A percentile compares a stretch with the other conserved stretches of the same genome.
phyloP scores from a whole-genome alignment of 2,888 invertebrate species.

The Rhogogaster chlorosoma region DNA sequence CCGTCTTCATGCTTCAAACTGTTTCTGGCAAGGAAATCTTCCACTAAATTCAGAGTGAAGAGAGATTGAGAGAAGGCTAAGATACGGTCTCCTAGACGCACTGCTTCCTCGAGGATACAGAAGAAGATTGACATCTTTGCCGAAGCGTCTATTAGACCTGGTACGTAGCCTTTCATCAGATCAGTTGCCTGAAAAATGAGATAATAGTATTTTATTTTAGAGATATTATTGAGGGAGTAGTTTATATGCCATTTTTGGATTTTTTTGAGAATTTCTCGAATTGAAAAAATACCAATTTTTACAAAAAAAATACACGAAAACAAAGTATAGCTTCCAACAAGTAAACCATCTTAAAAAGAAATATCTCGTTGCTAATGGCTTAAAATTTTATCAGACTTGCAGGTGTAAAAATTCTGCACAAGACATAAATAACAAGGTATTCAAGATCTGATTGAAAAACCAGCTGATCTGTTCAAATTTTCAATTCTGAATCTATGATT shows the following conservation, averaged over 20 bases:
- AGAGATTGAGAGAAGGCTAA: constrained; percentile 98
- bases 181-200: constrained; percentile 83
- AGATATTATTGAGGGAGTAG: background rate
- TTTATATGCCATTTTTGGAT: background rate
- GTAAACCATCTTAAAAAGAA: too few species aligned
- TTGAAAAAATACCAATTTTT: too few species aligned
- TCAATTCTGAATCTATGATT: too few species aligned
- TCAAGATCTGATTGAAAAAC: too few species aligned
- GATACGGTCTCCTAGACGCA: constrained; percentile 92
- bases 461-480: too few species aligned
- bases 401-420: too few species aligned
- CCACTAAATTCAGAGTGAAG: constrained; percentile 96
- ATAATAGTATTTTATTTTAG: constrained; percentile 9
- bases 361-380: too few species aligned
- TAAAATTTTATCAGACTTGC: too few species aligned
- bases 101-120: constrained; percentile 93
- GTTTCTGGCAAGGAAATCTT: constrained; percentile 92
- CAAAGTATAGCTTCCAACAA: too few species aligned
- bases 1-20: constrained; percentile 81
- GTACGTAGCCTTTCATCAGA: constrained; percentile 90
- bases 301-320: too few species aligned
- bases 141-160: constrained; percentile 94
- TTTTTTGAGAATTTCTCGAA: too few species aligned
- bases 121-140: constrained; percentile 97
- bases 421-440: too few species aligned